A percentile compares a stretch with the other conserved stretches of the same genome.
Evolutionary conservation across 1,140 invertebrate species (phyloP).

Genomic region (Lepidostoma basale): DNA sequence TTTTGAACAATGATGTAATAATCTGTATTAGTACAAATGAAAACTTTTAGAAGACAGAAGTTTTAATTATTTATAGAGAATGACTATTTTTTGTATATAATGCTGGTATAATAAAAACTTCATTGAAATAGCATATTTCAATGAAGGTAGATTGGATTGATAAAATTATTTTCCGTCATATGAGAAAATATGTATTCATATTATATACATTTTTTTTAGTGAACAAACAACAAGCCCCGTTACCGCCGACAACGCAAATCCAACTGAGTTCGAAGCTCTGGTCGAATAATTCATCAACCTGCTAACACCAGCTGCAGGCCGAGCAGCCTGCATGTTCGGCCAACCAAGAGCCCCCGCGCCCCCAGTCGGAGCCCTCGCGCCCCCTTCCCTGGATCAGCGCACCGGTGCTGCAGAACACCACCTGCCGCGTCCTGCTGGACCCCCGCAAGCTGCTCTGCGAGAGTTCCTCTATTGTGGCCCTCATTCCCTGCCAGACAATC

Average conservation of each 20-base stretch:
- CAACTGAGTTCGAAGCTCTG: constrained; percentile 39
- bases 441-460: constrained; percentile 42
- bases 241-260: constrained; percentile 40
- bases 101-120: no score
- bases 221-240: constrained; percentile 44
- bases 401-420: constrained; percentile 41
- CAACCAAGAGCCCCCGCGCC: constrained; percentile 15
- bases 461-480: constrained; percentile 43
- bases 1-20: no score
- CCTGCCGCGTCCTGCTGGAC: constrained; percentile 38
- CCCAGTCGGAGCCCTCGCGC: neutral
- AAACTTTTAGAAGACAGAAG: no score
- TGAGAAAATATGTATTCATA: neutral
- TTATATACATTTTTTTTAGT: constrained; percentile 25
- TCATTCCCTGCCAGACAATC: constrained; percentile 41
- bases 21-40: no score
- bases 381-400: constrained; percentile 44
- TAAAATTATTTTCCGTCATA: neutral
- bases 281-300: constrained; percentile 41
- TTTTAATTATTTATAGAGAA: no score
- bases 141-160: neutral
- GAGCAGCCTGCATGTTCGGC: constrained; percentile 33
- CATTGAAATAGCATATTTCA: no score
- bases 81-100: no score
- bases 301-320: constrained; percentile 45